These are phyloP conservation scores for Chaenogobius annularis DNA, from an alignment of 2,113 vertebrate genomes.

Conservation along the genomic window DNA sequence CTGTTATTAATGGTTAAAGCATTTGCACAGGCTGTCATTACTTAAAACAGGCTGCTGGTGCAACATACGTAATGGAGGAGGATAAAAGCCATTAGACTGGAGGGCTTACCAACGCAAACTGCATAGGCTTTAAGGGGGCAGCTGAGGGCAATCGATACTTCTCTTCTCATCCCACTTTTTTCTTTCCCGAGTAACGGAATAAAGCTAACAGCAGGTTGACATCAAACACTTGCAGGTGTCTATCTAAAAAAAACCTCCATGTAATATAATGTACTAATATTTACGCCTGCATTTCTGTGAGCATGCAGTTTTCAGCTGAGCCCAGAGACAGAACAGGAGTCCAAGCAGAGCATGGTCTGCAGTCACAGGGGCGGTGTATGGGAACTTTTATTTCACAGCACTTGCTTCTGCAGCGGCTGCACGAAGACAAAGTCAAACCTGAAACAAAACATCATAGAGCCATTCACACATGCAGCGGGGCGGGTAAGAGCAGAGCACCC, in stretches of 20 bases:
- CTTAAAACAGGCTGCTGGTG: conserved; percentile 68
- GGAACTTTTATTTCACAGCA: conserved; percentile 72
- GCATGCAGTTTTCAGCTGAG: conserved; percentile 15
- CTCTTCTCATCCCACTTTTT: conserved; percentile 31
- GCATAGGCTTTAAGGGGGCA: conserved; percentile 46
- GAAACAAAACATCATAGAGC: too few relatives aligned
- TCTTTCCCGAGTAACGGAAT: conserved; percentile 40
- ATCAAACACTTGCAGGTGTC: conserved; percentile 23
- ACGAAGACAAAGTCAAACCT: too few relatives aligned
- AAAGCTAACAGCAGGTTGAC: conserved; percentile 50
- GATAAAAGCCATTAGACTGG: conserved; percentile 72
- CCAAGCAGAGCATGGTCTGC: conserved; percentile 19
- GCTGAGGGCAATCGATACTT: conserved; percentile 65
- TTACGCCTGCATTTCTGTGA: conserved; percentile 9
- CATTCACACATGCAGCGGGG: too few relatives aligned
- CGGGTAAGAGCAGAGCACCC: neutral
- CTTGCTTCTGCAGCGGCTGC: conserved; percentile 71
- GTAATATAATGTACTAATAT: neutral
- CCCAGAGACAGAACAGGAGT: conserved; percentile 6
- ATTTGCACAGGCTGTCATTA: conserved; percentile 70
- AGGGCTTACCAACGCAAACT: conserved; percentile 57
- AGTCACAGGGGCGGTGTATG: conserved; percentile 48
- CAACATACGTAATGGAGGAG: conserved; percentile 63
- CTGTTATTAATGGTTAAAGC: conserved; percentile 69
- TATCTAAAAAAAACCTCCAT: neutral